Evolutionary conservation across 2,113 vertebrate species (phyloP), one percentile per base, ranked within the genome.

Genomic region (Alosa alosa): DNA sequence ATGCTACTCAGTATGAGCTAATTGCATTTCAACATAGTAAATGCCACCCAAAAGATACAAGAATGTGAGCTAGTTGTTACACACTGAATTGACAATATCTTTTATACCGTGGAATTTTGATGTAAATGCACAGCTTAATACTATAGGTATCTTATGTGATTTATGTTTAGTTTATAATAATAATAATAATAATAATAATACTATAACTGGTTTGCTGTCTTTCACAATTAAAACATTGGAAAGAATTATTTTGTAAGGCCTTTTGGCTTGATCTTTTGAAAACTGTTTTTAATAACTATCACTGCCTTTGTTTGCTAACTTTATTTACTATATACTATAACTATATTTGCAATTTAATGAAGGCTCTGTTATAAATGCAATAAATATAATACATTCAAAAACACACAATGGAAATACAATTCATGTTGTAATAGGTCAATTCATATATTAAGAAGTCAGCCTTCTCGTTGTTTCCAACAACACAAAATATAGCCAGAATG

Each of bases 181-280:
- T 87, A 88, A 84, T 87, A 84, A 6, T 84, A 90, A 87, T 88
- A 36, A 88, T 55, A 84, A 86, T 86, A 90, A 90, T 83, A 31
- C 11, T 72, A 52, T 52, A 52, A 22, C 55, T 22, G 55, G 39
- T 78, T 41, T 72, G 25, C 31, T 78, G 31, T 78, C 72, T 78
- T 31, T 78, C 72, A 78, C 72, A 78, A 78, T 78, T 78, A 78
- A 78, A 78, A 78, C 72, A 78, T 78, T 78, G 72, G 72, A 78
- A 78, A 78, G 72, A 78, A 17, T 39, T 78, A 36, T 78, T 78
- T 36, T 72, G 8, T 36, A 72, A 72, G 36, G 10, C 11, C 64
- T 72, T 13, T 7, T 36, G 64, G 25, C 31, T 72, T 72, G 13
- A 18, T 68, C 8, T 25, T 68, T 31, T 72, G 10, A 8, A 36